Evolutionary conservation across 2,888 invertebrate genomes (phyloP), one percentile per base, ranked within the genome.

Genomic region (Mallateleia sp.): DNA sequence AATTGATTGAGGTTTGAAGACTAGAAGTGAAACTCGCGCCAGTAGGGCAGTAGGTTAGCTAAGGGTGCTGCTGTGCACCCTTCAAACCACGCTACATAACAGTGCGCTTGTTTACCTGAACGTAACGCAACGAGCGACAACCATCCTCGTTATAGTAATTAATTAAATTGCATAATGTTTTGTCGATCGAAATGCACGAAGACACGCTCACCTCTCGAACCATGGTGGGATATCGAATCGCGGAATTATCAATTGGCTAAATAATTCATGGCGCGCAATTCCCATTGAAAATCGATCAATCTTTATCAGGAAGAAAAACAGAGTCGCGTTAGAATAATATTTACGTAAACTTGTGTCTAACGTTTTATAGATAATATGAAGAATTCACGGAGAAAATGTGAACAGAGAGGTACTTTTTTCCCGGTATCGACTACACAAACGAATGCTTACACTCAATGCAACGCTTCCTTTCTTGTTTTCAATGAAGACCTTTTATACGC

Each of bases 21-120:
- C 60, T 84, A 85, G 85, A 67, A 85, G 75, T 79, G 71, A 87
- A 77, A 75, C 83, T 86, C 67, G 62, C 84, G 82, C 54, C 90
- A 94, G 92, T 94, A 93, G 94, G 94, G 94, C 94, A 94, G 94
- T 94, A 93, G 94, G 94, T 94, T 94, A 94, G 92, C 90, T 91
- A 92, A 91, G 94, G 94, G 93, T 91, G 92, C 91, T 91, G 92
- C 90, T 80, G 83, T 89, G 80, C 87, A 85, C 87, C 89, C 89
- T 89, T 85, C 74, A 80, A 80, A 77, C 74, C 58, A 56, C 77
- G 85, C 80, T 42, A 78, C 87, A 83, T 80, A 85, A 83, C 82
- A 79, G 77, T 58, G 47, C 62, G 69, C 82, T 79, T 85, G 79
- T 88, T 88, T 85, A 85, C 85, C 80, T 85, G 85, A 72, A 85